phyloP scores from a whole-genome alignment of 2,113 vertebrate species.

The Erythrolamprus reginae region DNA sequence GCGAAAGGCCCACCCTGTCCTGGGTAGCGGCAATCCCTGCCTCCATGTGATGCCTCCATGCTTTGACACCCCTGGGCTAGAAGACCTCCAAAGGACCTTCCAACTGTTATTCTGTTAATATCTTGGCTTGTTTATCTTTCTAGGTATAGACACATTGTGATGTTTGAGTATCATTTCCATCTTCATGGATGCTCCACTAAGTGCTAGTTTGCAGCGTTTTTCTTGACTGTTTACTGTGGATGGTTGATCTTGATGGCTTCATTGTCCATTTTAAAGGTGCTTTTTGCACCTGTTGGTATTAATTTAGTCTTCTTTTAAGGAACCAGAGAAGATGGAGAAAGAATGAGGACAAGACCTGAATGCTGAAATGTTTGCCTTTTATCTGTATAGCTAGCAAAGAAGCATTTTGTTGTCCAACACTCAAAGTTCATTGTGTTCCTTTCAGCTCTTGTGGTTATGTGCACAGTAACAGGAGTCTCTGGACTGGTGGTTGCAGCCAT shows the following conservation, averaged over 20 bases:
- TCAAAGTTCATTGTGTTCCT: neutral
- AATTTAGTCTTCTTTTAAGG: neutral
- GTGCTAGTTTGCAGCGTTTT: neutral
- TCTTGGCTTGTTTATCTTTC: neutral
- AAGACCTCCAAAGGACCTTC: no score
- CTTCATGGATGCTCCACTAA: neutral
- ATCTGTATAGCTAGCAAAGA: neutral
- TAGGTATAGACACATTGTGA: neutral
- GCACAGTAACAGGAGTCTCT: conserved; percentile 37
- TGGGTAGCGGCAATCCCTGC: no score
- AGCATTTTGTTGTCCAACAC: neutral
- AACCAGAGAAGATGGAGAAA: neutral
- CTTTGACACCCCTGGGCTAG: no score
- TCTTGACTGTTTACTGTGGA: neutral
- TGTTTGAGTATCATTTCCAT: neutral
- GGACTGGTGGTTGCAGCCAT: conserved; percentile 41
- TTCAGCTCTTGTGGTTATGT: conserved; percentile 45
- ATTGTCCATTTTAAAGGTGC: neutral
- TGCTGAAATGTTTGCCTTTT: neutral
- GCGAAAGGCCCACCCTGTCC: no score
- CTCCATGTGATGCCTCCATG: no score
- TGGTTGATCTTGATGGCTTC: neutral
- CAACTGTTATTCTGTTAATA: no score
- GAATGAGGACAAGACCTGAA: neutral
- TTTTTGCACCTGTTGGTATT: neutral